Evolutionary conservation across 2,113 vertebrate genomes (phyloP).

Genomic region (Cichladusa arquata): DNA sequence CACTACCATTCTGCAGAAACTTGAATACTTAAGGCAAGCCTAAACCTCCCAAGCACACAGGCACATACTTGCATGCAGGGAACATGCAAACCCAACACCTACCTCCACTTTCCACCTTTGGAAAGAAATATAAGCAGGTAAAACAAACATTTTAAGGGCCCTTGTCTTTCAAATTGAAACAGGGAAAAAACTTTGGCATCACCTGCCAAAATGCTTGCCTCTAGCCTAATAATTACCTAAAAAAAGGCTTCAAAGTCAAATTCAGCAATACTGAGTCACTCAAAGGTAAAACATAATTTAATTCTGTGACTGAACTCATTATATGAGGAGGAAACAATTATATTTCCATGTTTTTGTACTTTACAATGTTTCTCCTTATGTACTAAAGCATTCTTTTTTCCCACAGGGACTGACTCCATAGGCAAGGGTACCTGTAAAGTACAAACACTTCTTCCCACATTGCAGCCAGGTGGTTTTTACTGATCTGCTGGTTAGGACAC

Average conservation of each 20-base stretch:
- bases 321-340: not conserved
- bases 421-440: not conserved
- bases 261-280: not conserved
- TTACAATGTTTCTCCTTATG: not conserved
- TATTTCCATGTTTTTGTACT: not conserved
- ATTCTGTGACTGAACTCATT: not conserved
- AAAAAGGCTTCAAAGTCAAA: not conserved
- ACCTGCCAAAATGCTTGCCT: not conserved
- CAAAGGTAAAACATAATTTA: not conserved
- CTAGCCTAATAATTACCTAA: not conserved
- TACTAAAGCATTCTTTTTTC: not conserved
- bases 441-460: not conserved
- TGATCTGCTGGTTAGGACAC: not conserved
- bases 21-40: not conserved
- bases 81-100: constrained; percentile 36
- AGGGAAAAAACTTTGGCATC: not conserved
- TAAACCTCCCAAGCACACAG: constrained; percentile 5
- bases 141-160: not conserved
- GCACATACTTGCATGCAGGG: not conserved
- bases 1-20: not conserved
- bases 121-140: constrained; percentile 19
- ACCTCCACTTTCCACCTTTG: constrained; percentile 29
- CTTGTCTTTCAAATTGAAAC: not conserved
- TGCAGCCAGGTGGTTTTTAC: not conserved
- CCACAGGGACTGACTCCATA: not conserved